These are phyloP conservation scores for Pituophis catenifer DNA, from an alignment of 2,113 vertebrate species.

Conservation along the genomic window DNA sequence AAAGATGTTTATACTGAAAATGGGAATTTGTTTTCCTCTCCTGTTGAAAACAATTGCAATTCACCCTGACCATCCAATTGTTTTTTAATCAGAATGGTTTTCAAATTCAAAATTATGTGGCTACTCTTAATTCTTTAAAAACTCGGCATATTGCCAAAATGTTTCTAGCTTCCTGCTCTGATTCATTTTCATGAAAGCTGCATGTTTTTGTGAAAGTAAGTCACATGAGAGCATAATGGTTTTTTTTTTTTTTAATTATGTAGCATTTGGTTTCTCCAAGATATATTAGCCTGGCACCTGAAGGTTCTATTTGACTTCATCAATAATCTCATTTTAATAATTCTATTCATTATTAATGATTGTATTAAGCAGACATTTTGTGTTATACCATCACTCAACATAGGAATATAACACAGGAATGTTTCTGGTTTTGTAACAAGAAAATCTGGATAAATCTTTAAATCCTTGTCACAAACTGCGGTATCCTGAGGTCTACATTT, in stretches of 20 bases:
- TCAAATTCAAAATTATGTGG: neutral
- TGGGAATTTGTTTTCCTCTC: neutral
- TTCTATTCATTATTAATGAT: neutral
- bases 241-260: neutral
- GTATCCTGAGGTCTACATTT: neutral
- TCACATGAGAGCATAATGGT: neutral
- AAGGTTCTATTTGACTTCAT: neutral
- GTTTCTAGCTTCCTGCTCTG: neutral
- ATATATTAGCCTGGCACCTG: neutral
- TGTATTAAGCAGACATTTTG: neutral
- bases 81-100: neutral
- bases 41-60: neutral
- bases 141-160: neutral
- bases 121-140: neutral
- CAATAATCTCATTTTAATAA: neutral
- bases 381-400: neutral
- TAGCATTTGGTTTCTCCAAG: neutral
- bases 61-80: neutral
- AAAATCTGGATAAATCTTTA: neutral
- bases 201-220: neutral
- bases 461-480: neutral
- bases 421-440: neutral
- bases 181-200: neutral
- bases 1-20: neutral
- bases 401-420: neutral